These are phyloP conservation scores for Pristionchus fissidentatus DNA, from an alignment of 2,888 invertebrate species.

Conservation along the genomic window DNA sequence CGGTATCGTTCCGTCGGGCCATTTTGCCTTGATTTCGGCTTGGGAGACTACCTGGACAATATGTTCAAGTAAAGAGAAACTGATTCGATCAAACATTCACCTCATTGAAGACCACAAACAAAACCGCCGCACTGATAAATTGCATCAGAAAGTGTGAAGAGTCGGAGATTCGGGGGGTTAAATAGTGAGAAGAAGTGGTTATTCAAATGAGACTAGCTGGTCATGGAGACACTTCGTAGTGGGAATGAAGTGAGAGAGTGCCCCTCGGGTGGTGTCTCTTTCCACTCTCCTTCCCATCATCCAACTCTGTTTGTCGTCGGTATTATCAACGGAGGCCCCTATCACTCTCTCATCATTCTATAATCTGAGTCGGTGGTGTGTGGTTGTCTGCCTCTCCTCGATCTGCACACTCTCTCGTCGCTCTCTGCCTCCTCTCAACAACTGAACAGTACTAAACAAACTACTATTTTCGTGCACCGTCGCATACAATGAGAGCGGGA, in stretches of 20 bases:
- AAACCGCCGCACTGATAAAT: background rate
- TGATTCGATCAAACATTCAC: background rate
- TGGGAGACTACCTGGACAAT: background rate
- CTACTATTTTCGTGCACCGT: conserved; percentile 26
- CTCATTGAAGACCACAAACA: background rate
- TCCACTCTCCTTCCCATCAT: conserved; percentile 29
- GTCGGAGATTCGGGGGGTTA: background rate
- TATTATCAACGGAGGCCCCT: conserved; percentile 41
- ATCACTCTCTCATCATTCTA: conserved; percentile 38
- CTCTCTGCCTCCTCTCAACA: background rate
- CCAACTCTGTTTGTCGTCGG: conserved; percentile 22
- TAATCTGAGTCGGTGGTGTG: conserved; percentile 10
- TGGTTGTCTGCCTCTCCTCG: conserved; percentile 6
- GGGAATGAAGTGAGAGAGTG: background rate
- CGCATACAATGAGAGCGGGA: background rate
- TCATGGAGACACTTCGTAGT: background rate
- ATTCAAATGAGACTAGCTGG: conserved; percentile 20
- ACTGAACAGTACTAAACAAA: conserved; percentile 7
- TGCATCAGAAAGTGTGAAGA: background rate
- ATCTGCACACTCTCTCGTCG: background rate
- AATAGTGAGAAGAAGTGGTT: background rate
- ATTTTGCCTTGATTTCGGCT: conserved; percentile 6
- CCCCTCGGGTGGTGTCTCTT: conserved; percentile 34
- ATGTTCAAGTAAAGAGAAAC: too few species aligned
- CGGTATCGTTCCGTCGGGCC: conserved; percentile 33